These are phyloP conservation scores for Damaliscus lunatus DNA, from an alignment of 2,113 vertebrate species.

Conservation along the genomic window DNA sequence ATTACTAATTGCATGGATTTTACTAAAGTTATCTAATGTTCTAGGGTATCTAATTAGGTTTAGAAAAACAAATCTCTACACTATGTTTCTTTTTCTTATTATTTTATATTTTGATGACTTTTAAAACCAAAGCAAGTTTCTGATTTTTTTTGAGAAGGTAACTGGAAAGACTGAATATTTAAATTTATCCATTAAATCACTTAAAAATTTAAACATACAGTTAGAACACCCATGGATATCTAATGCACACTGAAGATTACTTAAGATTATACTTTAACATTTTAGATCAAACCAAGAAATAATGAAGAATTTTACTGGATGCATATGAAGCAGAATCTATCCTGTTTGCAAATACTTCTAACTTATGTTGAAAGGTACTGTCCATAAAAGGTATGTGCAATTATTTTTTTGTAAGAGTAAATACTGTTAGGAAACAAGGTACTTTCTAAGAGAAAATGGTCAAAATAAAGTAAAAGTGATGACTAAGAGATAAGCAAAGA, in stretches of 20 bases:
- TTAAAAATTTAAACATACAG: not conserved
- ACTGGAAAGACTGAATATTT: not conserved
- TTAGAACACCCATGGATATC: not conserved
- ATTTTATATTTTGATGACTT: not conserved
- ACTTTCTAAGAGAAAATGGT: conserved; percentile 40
- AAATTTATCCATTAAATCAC: not conserved
- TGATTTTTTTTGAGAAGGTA: not conserved
- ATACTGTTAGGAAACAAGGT: not conserved
- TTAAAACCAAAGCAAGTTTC: not conserved
- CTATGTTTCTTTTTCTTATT: not conserved
- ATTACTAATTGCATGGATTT: not conserved
- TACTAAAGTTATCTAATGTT: not conserved
- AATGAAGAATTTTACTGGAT: conserved; percentile 34
- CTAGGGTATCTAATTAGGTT: not conserved
- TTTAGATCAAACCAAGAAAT: conserved; percentile 36
- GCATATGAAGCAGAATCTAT: conserved; percentile 48
- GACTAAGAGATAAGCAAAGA: not conserved
- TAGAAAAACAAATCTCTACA: not conserved
- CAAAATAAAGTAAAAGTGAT: conserved; percentile 21
- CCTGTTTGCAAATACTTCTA: conserved; percentile 49
- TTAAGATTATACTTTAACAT: not conserved
- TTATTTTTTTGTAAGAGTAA: conserved; percentile 57
- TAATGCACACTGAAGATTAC: not conserved
- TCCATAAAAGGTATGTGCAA: conserved; percentile 38
- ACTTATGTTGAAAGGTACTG: conserved; percentile 18